Percentiles rank a stretch among this genome's conserved stretches.
phyloP scores from a whole-genome alignment of 2,113 vertebrate species.

The Lampris incognitus region DNA sequence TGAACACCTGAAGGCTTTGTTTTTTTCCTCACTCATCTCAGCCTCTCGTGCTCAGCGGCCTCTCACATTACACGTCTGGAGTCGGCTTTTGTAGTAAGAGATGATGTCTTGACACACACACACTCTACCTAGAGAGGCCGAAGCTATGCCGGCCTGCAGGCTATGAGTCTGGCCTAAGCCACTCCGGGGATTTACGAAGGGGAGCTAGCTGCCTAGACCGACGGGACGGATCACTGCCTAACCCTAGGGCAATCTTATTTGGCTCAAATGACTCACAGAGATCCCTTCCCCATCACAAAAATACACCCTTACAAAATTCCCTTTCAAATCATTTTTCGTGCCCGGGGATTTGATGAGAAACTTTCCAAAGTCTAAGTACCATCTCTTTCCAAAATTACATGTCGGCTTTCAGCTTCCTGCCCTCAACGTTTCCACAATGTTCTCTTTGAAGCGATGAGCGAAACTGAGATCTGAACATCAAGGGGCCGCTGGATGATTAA shows the following conservation, averaged over 20 bases:
- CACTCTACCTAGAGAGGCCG: slow-evolving; percentile 24
- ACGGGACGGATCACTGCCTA: not conserved
- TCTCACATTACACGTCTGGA: slow-evolving; percentile 63
- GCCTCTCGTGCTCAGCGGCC: slow-evolving; percentile 38
- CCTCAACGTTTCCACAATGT: slow-evolving; percentile 12
- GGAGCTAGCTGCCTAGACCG: slow-evolving; percentile 19
- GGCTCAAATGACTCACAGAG: not conserved
- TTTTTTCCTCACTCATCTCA: slow-evolving; percentile 28
- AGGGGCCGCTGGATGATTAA: slow-evolving; percentile 59
- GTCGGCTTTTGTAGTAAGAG: slow-evolving; percentile 33
- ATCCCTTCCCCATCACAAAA: not conserved
- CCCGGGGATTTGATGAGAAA: slow-evolving; percentile 8
- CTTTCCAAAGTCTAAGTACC: not conserved
- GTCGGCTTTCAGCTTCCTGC: slow-evolving; percentile 6
- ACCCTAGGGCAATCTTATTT: slow-evolving; percentile 7
- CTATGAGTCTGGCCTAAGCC: slow-evolving; percentile 39
- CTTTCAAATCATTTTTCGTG: slow-evolving; percentile 9
- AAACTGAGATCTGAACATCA: slow-evolving; percentile 54
- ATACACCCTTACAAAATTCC: slow-evolving; percentile 10
- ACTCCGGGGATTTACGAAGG: slow-evolving; percentile 41
- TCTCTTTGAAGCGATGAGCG: slow-evolving; percentile 49
- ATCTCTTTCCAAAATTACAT: slow-evolving; percentile 27
- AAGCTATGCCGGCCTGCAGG: slow-evolving; percentile 48
- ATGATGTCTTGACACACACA: slow-evolving; percentile 52
- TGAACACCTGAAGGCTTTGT: slow-evolving; percentile 46